Evolutionary conservation across 2,113 vertebrate genomes (phyloP), one percentile per base, ranked within the genome.

Genomic region (Sialia sialis): DNA sequence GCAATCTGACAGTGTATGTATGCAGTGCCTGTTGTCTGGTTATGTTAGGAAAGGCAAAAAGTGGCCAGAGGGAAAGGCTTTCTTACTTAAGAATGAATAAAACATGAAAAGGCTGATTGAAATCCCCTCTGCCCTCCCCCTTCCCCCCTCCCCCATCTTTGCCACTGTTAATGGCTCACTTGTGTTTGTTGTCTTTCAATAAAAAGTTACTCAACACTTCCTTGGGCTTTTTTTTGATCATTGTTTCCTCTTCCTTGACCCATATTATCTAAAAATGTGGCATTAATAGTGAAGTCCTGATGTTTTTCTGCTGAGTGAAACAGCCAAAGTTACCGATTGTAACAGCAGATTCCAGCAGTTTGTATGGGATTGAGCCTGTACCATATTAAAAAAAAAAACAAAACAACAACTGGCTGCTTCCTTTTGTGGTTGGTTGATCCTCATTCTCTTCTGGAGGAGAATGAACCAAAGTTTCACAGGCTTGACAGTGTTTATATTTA

Each of bases 381-480:
- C 9, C 32, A 19, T 78, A 5, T 14, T 39, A 39, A 39, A 48
- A 80, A 23, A 72, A 48, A 34, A 54, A 52, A 44, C 43, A 26
- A 34, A 21, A 16, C 1, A 7, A 22, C 29, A 89, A 55, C 25
- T 67, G 56, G 14, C 55, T 48, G 32, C 55, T 95, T 91, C 82
- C 70, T 94, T 89, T 95, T 95, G 79, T 93, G 55, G 64, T 36
- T 90, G 68, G 64, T 55, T 73, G 75, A 56, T 93, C 64, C 56
- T 62, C 43, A 48, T 80, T 81, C 55, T 74, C 7, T 29, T 89
- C 51, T 36, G 66, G 82, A 94, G 82, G 34, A 93, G 55, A 84
- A 85, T 67, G 70, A 88, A 90, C 66, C 21, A 26, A 66, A 76
- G 55, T 84, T 76, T 93, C 87, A 94, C 36, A 58, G 38, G 73